Percentiles rank a stretch among this genome's conserved stretches.
phyloP scores from a whole-genome alignment of 2,113 vertebrate species.

The Cettia cetti region DNA sequence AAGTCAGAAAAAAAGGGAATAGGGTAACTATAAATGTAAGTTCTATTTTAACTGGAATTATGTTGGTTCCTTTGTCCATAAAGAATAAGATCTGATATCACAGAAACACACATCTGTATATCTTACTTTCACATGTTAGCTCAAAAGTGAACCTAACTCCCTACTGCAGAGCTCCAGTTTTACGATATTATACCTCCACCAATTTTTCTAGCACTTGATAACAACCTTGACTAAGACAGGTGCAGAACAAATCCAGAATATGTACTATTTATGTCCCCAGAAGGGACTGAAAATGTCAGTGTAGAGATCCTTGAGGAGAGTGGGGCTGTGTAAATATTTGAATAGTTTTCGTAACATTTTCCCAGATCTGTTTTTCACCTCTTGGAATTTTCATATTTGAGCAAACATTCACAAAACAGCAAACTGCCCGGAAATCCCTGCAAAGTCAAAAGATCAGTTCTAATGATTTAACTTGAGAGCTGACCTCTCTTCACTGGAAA shows the following conservation, averaged over 20 bases:
- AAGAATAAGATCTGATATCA: neutral
- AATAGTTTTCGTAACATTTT: neutral
- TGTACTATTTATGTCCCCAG: neutral
- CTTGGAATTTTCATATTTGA: neutral
- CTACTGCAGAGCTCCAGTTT: neutral
- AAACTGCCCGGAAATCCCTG: neutral
- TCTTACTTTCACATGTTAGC: neutral
- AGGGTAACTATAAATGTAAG: neutral
- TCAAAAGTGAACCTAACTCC: neutral
- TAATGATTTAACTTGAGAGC: neutral
- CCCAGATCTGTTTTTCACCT: neutral
- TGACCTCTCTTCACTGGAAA: neutral
- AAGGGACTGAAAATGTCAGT: neutral
- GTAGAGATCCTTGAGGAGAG: neutral
- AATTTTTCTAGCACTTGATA: neutral
- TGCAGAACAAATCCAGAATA: neutral
- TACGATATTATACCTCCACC: neutral
- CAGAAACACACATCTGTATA: neutral
- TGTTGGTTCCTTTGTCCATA: neutral
- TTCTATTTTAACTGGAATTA: neutral
- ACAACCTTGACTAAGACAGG: neutral
- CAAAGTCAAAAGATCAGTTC: neutral
- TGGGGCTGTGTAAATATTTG: neutral
- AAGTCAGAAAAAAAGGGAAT: neutral
- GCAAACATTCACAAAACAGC: neutral